Evolutionary conservation across 2,113 vertebrate genomes (phyloP).

Genomic region (chimpanzee (Pan troglodytes)): NHGRI_mPanTro3-v2.1_pri NC_072408.2:100267001-100267500

Average conservation of each 20-base stretch:
- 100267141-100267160: not conserved
- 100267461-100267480: not conserved
- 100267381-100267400: constrained; percentile 26
- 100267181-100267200: not conserved
- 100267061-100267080: not conserved
- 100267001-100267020: not conserved
- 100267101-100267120: not conserved
- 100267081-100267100: not conserved
- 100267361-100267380: not conserved
- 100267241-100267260: not conserved
- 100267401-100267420: constrained; percentile 10
- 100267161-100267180: not conserved
- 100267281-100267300: not conserved
- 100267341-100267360: not conserved
- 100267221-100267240: not conserved
- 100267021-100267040: not conserved
- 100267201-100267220: not conserved
- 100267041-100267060: constrained; percentile 12
- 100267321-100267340: not conserved
- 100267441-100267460: not conserved
- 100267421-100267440: not conserved
- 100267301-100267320: constrained; percentile 29
- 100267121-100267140: not conserved
- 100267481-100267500: not conserved
- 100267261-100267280: not conserved